Evolutionary conservation across 2,113 vertebrate species (phyloP), one percentile per base, ranked within the genome.

Genomic region (Columbina picui): DNA sequence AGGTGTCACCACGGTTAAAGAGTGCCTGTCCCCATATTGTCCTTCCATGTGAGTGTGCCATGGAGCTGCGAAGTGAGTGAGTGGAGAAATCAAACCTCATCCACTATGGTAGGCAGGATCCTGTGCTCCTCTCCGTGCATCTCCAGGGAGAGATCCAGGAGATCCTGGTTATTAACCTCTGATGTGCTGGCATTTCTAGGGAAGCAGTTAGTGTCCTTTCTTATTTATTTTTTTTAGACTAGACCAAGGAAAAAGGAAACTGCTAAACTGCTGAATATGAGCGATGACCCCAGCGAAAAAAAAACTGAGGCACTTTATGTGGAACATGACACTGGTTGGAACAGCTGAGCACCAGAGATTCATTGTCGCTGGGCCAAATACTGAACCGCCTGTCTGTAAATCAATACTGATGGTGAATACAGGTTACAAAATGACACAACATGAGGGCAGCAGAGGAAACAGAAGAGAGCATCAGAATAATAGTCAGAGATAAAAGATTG

Each of bases 381-480:
- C 89, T 27, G 69, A 69, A 55, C 91, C 85, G 68, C 64, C 81
- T 0, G 2, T 1, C 26, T 41, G 38, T 81, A 90, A 93, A 88
- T 90, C 81, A 71, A 10, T 60, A 6, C 53, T 57, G 83, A 65
- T 60, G 70, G 38, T 27, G 60, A 71, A 9, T n/a, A n/a, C 61
- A 78, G 86, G 83, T 63, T 90, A 76, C 30, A 67, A 70, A 92
- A 87, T 19, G 29, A 92, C 82, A 84, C 55, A 90, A 34, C 13
- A 1, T 1, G 68, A 90, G 84, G 64, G 87, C 84, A 79, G 39
- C 52, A 69, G 56, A 70, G 65, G 92, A 86, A 95, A 90, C n/a
- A 36, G 68, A 34, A 63, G 29, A 52, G 14, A 89, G 50, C 38
- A 53, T 29, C 6, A 13, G 47, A 85, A 67, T 27, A 65, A 57